Base-by-base conservation (phyloP, 2,888 invertebrate genomes). In the Campoplex capitator region DNA sequence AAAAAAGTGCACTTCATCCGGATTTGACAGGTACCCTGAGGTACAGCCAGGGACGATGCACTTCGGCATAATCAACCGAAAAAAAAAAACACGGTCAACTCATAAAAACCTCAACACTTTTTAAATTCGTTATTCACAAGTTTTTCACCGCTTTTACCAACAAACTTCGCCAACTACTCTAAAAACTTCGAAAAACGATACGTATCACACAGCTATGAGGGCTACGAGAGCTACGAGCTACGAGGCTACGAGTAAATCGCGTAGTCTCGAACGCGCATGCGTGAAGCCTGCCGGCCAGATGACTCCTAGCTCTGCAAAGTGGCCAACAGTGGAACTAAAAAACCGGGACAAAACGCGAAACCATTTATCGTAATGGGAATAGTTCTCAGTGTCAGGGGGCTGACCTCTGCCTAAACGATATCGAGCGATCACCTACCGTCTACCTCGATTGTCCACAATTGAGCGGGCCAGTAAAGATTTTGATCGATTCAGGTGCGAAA, bases 201-300 rank as follows among this genome's bases (percentile, higher is more conserved):
- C n/a, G n/a, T n/a, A n/a, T n/a, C n/a, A n/a, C n/a, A n/a, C n/a
- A n/a, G n/a, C n/a, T n/a, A n/a, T n/a, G n/a, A n/a, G n/a, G n/a
- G n/a, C n/a, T n/a, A n/a, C n/a, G n/a, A n/a, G 74, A 81, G 16
- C 79, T 83, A 68, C 81, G n/a, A 87, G 9, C 84, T 78, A 4
- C 4, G 1, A 16, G 18, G 4, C 16, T 51, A 51, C 18, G 51
- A 18, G 18, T 51, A 18, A 51, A 2, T 38, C 38, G 38, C 38
- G 38, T 38, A 35, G 8, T 67, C 38, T 18, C 1, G 18, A 67
- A 38, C 67, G 67, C 67, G 38, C 67, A 48, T 45, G 70, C 70
- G 32, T 48, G 45, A 71, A 71, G 23, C 70, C 16, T 8, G 48
- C 48, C 70, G 48, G 48, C 28, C 70, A 48, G 70, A 48, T n/a